These are phyloP conservation scores for Archips xylosteana DNA, from an alignment of 2,888 invertebrate genomes.

Conservation along the genomic window DNA sequence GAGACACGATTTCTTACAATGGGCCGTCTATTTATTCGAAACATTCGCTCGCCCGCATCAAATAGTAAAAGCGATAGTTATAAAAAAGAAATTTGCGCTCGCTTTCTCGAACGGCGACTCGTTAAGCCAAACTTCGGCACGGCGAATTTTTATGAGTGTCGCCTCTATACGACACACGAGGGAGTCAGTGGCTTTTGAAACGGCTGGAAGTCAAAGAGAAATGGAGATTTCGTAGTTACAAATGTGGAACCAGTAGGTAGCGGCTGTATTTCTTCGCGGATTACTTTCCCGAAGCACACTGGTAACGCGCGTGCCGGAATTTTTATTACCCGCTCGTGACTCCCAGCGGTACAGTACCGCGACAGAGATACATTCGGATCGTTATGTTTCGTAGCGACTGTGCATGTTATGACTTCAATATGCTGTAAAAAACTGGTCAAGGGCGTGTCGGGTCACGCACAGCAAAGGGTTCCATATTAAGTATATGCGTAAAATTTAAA, in stretches of 20 bases:
- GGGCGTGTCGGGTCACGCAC: too few relatives aligned
- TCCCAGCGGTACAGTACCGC: conserved; percentile 74
- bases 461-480: too few relatives aligned
- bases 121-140: conserved; percentile 70
- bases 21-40: neutral
- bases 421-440: conserved; percentile 37
- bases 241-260: conserved; percentile 79
- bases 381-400: conserved; percentile 69
- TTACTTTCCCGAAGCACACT: conserved; percentile 78
- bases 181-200: conserved; percentile 78
- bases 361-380: conserved; percentile 77
- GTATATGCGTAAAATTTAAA: too few relatives aligned
- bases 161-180: conserved; percentile 75
- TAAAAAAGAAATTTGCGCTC: conserved; percentile 46
- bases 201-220: conserved; percentile 82
- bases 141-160: conserved; percentile 82
- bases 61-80: conserved; percentile 6
- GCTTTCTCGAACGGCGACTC: conserved; percentile 60
- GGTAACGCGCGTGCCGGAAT: conserved; percentile 75
- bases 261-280: conserved; percentile 80
- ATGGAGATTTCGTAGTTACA: conserved; percentile 83
- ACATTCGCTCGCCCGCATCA: neutral
- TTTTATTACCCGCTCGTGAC: conserved; percentile 72
- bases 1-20: neutral
- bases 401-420: conserved; percentile 51